Base-by-base conservation (phyloP, 2,113 vertebrate genomes). In the Furnarius figulus region DNA sequence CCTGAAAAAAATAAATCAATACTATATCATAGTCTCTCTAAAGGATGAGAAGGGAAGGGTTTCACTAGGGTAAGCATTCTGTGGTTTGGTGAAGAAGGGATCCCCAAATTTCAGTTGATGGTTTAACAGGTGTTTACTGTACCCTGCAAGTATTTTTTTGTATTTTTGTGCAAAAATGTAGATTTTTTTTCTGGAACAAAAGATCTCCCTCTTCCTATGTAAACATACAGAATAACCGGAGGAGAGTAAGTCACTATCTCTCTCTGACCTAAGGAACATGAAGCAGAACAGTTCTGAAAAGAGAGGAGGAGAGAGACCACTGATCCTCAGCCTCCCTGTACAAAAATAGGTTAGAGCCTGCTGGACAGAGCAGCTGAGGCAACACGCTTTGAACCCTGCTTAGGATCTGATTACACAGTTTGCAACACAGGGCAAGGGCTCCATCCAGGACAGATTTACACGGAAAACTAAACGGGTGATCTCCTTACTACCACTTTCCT, bases 361-460 rank as follows among this genome's bases (percentile, higher is more conserved):
- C 19, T 40, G 67, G 71, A 35, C 31, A 25, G 22, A 56, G 87
- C 73, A 95, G 76, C 70, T 46, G 80, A 77, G 33, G 68, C 65
- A 92, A 66, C 46, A 59, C 31, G 14, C 86, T 87, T 92, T 61
- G 73, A 89, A 66, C 31, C 14, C 1, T 44, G 35, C 50, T 16
- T 6, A 58, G n/a, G 63, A 88, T 84, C 42, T 7, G 5, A 59
- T 92, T 88, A 88, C 93, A 73, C 53, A 67, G 61, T 39, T 62
- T 87, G 59, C 50, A 88, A 44, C 28, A 21, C 14, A 24, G 46
- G 42, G 30, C 72, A 74, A 62, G 46, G 84, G 37, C 63, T 81
- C 55, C 31, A 81, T 50, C 55, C 76, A 77, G 78, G 71, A 90
- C 53, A 85, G 79, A 79, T 87, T 83, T 77, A 89, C 61, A 91